Evolutionary conservation across 2,797 vertebrate genomes (phyloP), one percentile per base, ranked within the genome.

Genomic region (Stomatorhinus walkeri): DNA sequence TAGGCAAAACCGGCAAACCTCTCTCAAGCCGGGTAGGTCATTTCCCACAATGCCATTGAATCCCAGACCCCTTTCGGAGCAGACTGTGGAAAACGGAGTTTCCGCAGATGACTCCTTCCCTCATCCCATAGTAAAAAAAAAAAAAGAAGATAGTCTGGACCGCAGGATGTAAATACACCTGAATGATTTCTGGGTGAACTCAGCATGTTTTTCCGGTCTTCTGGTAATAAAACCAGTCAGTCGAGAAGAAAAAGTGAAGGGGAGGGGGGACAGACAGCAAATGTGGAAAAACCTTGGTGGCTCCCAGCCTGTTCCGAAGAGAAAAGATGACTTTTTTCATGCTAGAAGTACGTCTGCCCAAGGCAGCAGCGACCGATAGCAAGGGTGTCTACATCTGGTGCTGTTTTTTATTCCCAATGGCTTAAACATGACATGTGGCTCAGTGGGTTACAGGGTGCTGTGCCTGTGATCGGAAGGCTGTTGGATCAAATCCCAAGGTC

Each of bases 101-200:
- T 24, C 43, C 36, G 32, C 54, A 68, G 52, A 85, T 24, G 46
- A 40, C 54, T 85, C 46, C n/a, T 14, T 4, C 61, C 43, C 9
- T 61, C 43, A 49, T 48, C 24, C 61, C n/a, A 54, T 56, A 64
- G 79, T 43, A 4, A 81, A 79, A 90, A 28, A 28, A 28, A 28
- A 32, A 32, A 32, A 68, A 1, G 3, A 28, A 64, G 24, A 24
- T 91, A 89, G 87, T 88, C 92, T 91, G 87, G 92, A 92, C 91
- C 91, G 88, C 88, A 90, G 91, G 92, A 88, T 64, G 61, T 85
- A 85, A 64, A 87, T 89, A 93, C 92, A 94, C 92, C 93, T 94
- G 93, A 94, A 90, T 81, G 51, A 43, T 32, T 87, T 87, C 72
- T 84, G 87, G 76, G 84, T 83, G 59, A 92, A 94, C 85, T 32